Evolutionary conservation across 2,888 invertebrate genomes (phyloP).

Genomic region (Hoplodrina ambigua): DNA sequence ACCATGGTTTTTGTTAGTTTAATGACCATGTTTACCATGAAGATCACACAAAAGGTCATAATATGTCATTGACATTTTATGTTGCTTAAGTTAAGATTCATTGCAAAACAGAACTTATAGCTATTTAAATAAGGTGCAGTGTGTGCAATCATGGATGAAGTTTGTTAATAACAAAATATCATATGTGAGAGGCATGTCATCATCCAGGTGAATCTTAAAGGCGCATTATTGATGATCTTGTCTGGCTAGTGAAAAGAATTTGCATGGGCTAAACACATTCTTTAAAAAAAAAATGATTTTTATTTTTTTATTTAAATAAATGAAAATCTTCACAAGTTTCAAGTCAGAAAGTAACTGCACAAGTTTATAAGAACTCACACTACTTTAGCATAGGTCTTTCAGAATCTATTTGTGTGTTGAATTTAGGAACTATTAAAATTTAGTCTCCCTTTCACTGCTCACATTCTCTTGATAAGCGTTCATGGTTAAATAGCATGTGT

Average conservation of each 20-base stretch:
- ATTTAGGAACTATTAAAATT: slow-evolving; percentile 26
- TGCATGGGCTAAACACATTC: background rate
- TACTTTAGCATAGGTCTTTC: background rate
- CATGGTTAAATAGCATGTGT: slow-evolving; percentile 13
- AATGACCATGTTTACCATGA: slow-evolving; percentile 24
- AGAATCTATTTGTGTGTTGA: slow-evolving; percentile 14
- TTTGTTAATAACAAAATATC: slow-evolving; percentile 7
- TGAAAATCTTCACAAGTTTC: too few relatives aligned
- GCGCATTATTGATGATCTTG: background rate
- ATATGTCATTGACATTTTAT: slow-evolving; percentile 31
- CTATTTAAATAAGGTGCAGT: slow-evolving; percentile 7
- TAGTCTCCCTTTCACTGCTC: slow-evolving; percentile 50
- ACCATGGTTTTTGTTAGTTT: slow-evolving; percentile 2
- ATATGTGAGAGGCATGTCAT: background rate
- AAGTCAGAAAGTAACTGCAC: background rate
- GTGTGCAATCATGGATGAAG: background rate
- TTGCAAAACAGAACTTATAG: slow-evolving; percentile 3
- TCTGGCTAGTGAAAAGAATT: background rate
- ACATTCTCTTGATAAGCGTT: slow-evolving; percentile 33
- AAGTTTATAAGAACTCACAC: background rate
- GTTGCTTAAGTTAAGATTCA: slow-evolving; percentile 13
- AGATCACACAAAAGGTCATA: slow-evolving; percentile 35
- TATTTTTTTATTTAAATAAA: too few relatives aligned
- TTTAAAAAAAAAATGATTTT: too few relatives aligned
- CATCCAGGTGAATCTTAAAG: background rate